Evolutionary conservation across 2,113 vertebrate genomes (phyloP), one percentile per base, ranked within the genome.

Genomic region (Atherinomorus stipes): DNA sequence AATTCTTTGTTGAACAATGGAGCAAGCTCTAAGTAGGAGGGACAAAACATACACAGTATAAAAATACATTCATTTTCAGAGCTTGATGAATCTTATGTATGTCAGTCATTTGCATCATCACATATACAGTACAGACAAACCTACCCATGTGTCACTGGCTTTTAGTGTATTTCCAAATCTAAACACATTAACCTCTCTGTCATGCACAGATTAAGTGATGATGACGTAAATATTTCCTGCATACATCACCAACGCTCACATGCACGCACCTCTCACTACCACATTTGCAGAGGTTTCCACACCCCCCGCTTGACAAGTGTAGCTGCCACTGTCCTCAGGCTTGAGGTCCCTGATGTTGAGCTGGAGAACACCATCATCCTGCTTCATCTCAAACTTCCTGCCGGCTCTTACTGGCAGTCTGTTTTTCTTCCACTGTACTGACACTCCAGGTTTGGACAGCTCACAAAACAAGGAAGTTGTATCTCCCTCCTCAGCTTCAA

Each of bases 1-100:
- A 96, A 78, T 25, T 84, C 89, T 56, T 94, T 85, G 58, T 40
- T 86, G 89, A 96, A 96, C 54, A 86, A 79, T 51, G 78, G 26
- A 16, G 61, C 2, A 15, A 71, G 44, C 59, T 75, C 83, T 85
- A 1, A 0, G 2, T 22, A 15, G 34, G 5, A 31, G 44, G 18
- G 9, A 26, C 4, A 64, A 40, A 40, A 60, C 16, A 58, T 23
- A 44, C 11, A 9, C 2, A 1, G 19, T 2, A 10, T 42, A 23
- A 51, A n/a, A 22, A 25, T 13, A 37, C 28, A 31, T 42, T 1
- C 1, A 37, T 57, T 45, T 45, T 22, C 1, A 4, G 4, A 18
- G 12, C 26, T 50, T 9, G 7, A 1, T 50, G 38, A 28, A 25
- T 22, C 11, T 50, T 62, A 22, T 44, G n/a, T 9, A 21, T 6